These are phyloP conservation scores for Ammodytes marinus DNA, from an alignment of 2,113 vertebrate species.

Conservation along the genomic window DNA sequence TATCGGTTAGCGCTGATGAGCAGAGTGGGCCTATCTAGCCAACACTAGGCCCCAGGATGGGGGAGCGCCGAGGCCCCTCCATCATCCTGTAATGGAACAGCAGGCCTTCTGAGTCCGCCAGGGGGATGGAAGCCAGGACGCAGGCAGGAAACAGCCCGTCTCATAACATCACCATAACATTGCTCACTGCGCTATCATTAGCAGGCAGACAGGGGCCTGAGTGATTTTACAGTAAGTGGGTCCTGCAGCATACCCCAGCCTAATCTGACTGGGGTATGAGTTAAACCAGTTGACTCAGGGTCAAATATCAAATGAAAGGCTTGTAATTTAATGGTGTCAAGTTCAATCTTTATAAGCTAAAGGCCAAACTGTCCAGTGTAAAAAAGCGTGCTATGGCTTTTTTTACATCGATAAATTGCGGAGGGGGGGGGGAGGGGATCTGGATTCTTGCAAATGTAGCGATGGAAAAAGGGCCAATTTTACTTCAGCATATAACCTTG, in stretches of 20 bases:
- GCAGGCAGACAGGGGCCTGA: constrained; percentile 41
- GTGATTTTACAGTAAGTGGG: constrained; percentile 47
- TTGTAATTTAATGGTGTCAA: constrained; percentile 44
- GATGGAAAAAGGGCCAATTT: background rate
- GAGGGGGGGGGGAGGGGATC: background rate
- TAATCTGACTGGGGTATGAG: constrained; percentile 17
- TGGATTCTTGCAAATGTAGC: background rate
- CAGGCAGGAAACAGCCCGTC: constrained; percentile 55
- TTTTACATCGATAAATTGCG: background rate
- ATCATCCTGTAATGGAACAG: constrained; percentile 78
- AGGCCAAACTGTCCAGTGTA: constrained; percentile 32
- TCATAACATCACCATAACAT: constrained; percentile 55
- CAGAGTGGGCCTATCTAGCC: constrained; percentile 73
- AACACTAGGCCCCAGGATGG: constrained; percentile 59
- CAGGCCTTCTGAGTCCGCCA: constrained; percentile 52
- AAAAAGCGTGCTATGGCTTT: background rate
- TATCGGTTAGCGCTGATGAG: constrained; percentile 80
- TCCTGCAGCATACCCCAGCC: constrained; percentile 45
- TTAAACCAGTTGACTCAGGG: constrained; percentile 42
- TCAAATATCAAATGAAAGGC: constrained; percentile 50
- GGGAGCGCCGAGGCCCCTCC: constrained; percentile 60
- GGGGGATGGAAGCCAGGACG: constrained; percentile 53
- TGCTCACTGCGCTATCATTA: constrained; percentile 65
- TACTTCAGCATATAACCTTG: constrained; percentile 17
- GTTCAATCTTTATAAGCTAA: constrained; percentile 38